A percentile compares a stretch with the other conserved stretches of the same genome.
Conservation (phyloP, 2,797 vertebrate species). For the Mareca penelope region DNA sequence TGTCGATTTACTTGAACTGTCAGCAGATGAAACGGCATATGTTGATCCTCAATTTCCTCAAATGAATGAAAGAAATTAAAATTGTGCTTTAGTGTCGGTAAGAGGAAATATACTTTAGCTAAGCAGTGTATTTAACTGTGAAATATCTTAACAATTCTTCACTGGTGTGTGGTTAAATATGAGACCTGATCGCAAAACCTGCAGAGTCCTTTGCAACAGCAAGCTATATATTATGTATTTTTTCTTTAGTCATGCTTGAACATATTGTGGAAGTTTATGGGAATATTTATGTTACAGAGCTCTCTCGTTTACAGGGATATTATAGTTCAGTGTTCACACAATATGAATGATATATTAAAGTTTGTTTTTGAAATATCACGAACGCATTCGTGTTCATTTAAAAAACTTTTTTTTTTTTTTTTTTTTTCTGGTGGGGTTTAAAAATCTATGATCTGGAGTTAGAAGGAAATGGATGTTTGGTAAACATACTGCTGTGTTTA, state of each 20-base stretch:
- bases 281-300: slow-evolving; percentile 10
- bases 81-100: slow-evolving; percentile 30
- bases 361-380: slow-evolving; percentile 62
- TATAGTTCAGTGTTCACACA: slow-evolving; percentile 38
- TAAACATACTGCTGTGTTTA: slow-evolving; percentile 73
- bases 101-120: slow-evolving; percentile 58
- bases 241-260: slow-evolving; percentile 34
- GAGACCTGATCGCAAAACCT: slow-evolving; percentile 70
- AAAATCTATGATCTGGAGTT: slow-evolving; percentile 34
- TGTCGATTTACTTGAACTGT: slow-evolving; percentile 11
- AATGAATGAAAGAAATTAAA: slow-evolving; percentile 67
- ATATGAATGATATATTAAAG: slow-evolving; percentile 38
- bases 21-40: slow-evolving; percentile 1
- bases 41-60: slow-evolving; percentile 55
- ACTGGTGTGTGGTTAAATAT: slow-evolving; percentile 68
- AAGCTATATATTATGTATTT: slow-evolving; percentile 51
- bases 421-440: neutral
- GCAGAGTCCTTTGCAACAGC: slow-evolving; percentile 1
- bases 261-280: slow-evolving; percentile 26
- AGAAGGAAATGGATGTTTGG: slow-evolving; percentile 63
- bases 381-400: neutral
- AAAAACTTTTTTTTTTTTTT: neutral
- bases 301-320: slow-evolving; percentile 31
- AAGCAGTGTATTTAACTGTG: slow-evolving; percentile 44
- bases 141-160: slow-evolving; percentile 55